Evolutionary conservation across 2,888 invertebrate genomes (phyloP).

Genomic region (Smittia sp.): DNA sequence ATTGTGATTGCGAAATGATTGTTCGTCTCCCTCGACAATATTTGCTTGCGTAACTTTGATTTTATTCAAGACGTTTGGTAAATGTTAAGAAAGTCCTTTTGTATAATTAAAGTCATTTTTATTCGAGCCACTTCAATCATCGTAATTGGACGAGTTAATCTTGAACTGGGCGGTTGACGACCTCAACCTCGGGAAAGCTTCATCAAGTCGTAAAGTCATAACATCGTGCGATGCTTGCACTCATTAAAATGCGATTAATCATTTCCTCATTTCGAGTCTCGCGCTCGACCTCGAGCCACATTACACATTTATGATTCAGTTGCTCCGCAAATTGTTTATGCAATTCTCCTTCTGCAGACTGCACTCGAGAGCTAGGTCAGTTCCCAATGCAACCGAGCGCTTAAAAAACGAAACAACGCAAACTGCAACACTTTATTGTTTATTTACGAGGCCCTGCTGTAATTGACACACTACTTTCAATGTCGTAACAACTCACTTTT

Average conservation of each 20-base stretch:
- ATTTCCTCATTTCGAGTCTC: conserved; percentile 18
- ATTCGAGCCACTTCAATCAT: background rate
- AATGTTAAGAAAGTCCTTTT: too few relatives aligned
- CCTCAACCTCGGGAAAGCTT: too few relatives aligned
- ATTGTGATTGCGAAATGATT: background rate
- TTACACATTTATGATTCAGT: conserved; percentile 19
- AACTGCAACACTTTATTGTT: conserved; percentile 23
- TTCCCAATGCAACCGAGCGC: conserved; percentile 12
- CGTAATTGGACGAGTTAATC: background rate
- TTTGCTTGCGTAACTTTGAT: too few relatives aligned
- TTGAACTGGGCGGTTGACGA: background rate
- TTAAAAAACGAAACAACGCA: background rate
- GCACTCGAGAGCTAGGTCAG: conserved; percentile 33
- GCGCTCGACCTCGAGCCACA: conserved; percentile 1
- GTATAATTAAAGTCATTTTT: too few relatives aligned
- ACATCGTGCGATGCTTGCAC: conserved; percentile 9
- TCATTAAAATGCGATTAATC: conserved; percentile 32
- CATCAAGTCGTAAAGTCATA: background rate
- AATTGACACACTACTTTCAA: conserved; percentile 16
- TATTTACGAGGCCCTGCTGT: conserved; percentile 27
- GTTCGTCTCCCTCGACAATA: too few relatives aligned
- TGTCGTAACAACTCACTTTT: background rate
- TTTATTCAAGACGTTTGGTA: too few relatives aligned
- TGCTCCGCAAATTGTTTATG: conserved; percentile 24
- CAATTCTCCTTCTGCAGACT: conserved; percentile 12